A percentile compares a stretch with the other conserved stretches of the same genome.
phyloP scores from a whole-genome alignment of 2,797 vertebrate species.

The Crypturellus tataupa region DNA sequence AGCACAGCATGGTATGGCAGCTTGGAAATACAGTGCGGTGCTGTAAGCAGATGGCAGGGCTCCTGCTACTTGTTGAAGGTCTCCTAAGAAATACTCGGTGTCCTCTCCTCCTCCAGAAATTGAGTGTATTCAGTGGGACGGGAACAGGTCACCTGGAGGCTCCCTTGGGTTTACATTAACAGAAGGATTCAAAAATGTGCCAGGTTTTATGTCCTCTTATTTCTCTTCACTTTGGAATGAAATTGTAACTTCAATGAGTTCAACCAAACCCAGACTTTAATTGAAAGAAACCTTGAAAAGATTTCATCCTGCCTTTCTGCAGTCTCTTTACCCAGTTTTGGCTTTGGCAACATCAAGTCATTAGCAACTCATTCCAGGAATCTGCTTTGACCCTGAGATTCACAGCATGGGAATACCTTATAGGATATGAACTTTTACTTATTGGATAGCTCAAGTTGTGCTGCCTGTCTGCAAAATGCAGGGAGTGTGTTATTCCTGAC shows the following conservation, averaged over 20 bases:
- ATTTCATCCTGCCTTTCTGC: background rate
- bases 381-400: background rate
- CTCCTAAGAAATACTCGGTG: background rate
- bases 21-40: background rate
- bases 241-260: background rate
- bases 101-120: background rate
- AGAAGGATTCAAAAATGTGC: background rate
- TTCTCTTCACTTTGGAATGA: background rate
- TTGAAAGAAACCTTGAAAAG: background rate
- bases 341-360: background rate
- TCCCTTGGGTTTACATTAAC: rapidly evolving
- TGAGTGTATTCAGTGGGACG: background rate
- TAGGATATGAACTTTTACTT: rapidly evolving
- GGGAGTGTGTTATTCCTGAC: rapidly evolving
- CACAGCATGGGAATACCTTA: background rate
- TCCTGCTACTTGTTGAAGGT: background rate
- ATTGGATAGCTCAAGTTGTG: background rate
- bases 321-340: background rate
- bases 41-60: background rate
- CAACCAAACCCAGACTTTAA: background rate
- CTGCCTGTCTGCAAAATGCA: background rate
- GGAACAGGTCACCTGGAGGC: background rate
- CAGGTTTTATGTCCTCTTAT: background rate
- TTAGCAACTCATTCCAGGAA: background rate
- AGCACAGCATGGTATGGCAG: background rate